These are phyloP conservation scores for Hyphantria cunea DNA, from an alignment of 1,140 invertebrate species.

Conservation along the genomic window DNA sequence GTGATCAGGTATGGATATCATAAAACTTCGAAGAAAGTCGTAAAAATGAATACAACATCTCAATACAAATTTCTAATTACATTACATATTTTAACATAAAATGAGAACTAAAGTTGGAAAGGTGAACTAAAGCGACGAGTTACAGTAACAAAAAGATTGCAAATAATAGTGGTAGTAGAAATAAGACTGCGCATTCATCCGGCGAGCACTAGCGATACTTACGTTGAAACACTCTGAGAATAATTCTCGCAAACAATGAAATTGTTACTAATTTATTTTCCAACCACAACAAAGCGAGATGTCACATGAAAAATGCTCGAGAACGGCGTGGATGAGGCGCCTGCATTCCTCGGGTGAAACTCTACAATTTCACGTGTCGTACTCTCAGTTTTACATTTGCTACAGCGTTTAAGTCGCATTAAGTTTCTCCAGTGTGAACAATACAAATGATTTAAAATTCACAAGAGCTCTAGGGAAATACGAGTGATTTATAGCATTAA, in stretches of 20 bases:
- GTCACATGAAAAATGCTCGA: slow-evolving; percentile 77
- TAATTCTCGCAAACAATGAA: slow-evolving; percentile 77
- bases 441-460: slow-evolving; percentile 74
- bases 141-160: slow-evolving; percentile 22
- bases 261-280: slow-evolving; percentile 80
- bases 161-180: slow-evolving; percentile 24
- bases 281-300: slow-evolving; percentile 78
- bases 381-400: slow-evolving; percentile 62
- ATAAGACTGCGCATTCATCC: slow-evolving; percentile 29
- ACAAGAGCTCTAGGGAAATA: slow-evolving; percentile 53
- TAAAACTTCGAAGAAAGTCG: too few species aligned
- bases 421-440: slow-evolving; percentile 64
- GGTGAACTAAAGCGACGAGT: not conserved
- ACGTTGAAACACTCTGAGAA: slow-evolving; percentile 49
- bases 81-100: too few species aligned
- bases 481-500: slow-evolving; percentile 73
- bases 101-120: too few species aligned
- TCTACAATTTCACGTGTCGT: slow-evolving; percentile 66
- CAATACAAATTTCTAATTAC: too few species aligned
- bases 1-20: too few species aligned
- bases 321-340: slow-evolving; percentile 56
- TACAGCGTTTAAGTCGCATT: slow-evolving; percentile 70
- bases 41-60: too few species aligned
- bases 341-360: slow-evolving; percentile 64
- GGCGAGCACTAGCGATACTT: slow-evolving; percentile 25